Conservation (phyloP, 2,113 vertebrate species). For the Erythrocercus mccallii region DNA sequence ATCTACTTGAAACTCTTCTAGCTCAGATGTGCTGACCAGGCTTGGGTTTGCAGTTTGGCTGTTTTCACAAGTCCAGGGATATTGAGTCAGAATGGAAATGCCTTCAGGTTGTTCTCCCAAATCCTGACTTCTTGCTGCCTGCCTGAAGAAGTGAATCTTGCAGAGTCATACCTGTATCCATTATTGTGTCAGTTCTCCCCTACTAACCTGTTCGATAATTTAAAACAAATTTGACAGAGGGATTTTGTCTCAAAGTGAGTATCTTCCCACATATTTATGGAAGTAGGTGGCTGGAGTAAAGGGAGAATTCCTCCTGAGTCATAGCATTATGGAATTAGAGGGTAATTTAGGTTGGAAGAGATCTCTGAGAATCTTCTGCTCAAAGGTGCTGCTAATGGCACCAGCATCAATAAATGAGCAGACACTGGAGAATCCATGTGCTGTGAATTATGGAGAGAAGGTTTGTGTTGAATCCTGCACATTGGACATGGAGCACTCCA, state of each 20-base stretch:
- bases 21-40: not conserved
- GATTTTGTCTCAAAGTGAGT: not conserved
- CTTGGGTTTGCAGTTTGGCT: not conserved
- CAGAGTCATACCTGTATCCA: not conserved
- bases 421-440: not conserved
- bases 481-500: not conserved
- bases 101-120: not conserved
- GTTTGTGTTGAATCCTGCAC: not conserved
- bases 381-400: not conserved
- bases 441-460: not conserved
- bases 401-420: not conserved
- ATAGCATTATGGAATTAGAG: not conserved
- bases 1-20: not conserved
- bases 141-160: not conserved
- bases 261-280: not conserved
- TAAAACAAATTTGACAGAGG: not conserved
- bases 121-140: not conserved
- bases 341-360: not conserved
- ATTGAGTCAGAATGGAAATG: not conserved
- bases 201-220: not conserved
- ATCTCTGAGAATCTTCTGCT: not conserved
- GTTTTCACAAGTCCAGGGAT: not conserved
- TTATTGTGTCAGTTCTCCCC: not conserved
- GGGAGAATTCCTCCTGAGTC: not conserved
- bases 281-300: not conserved